phyloP scores from a whole-genome alignment of 2,888 invertebrate genomes.

The Danaus chrysippus region DNA sequence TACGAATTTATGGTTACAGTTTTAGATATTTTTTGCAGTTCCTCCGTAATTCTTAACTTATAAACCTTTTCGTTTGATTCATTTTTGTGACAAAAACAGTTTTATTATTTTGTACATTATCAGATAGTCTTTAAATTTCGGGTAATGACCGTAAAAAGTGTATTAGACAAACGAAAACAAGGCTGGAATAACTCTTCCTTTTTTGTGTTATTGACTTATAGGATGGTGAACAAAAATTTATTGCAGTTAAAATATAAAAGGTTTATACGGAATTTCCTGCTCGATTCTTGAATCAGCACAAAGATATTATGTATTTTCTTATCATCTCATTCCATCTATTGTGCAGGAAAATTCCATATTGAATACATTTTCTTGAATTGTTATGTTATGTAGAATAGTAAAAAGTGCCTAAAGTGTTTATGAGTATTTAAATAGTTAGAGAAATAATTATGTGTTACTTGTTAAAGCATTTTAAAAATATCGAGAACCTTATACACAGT shows the following conservation, averaged over 20 bases:
- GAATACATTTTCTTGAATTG: no score
- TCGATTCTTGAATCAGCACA: slow-evolving; percentile 13
- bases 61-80: no score
- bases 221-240: slow-evolving; percentile 12
- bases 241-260: slow-evolving; percentile 19
- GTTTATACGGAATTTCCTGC: slow-evolving; percentile 7
- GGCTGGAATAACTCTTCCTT: neutral
- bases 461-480: no score
- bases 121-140: neutral
- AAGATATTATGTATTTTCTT: neutral
- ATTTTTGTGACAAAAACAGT: neutral
- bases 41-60: no score
- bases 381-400: no score
- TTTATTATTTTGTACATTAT: neutral
- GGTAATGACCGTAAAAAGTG: neutral
- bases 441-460: no score
- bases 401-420: no score
- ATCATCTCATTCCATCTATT: neutral
- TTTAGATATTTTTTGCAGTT: no score
- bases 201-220: slow-evolving; percentile 20
- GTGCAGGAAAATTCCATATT: neutral
- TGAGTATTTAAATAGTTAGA: no score
- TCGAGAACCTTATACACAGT: no score
- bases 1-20: no score
- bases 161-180: no score